Conservation (phyloP, 2,888 invertebrate genomes). For the Scaptomyza parva region DNA sequence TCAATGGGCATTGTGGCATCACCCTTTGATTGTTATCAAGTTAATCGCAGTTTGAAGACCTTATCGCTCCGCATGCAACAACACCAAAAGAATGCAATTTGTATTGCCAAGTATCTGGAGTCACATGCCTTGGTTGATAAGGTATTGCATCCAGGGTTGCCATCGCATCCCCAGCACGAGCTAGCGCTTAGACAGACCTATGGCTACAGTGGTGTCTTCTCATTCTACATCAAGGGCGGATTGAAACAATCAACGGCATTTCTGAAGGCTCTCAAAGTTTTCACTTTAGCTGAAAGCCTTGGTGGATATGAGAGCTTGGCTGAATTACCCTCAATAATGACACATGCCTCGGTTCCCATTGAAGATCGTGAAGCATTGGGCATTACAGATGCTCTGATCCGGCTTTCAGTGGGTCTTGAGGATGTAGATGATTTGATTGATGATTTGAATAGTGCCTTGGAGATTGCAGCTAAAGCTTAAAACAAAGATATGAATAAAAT, state of each 20-base stretch:
- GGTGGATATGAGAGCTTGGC: constrained; percentile 98
- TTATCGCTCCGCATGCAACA: constrained; percentile 95
- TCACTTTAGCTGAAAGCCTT: constrained; percentile 96
- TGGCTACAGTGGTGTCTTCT: constrained; percentile 96
- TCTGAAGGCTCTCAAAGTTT: constrained; percentile 90
- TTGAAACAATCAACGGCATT: constrained; percentile 90
- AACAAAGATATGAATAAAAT: no score
- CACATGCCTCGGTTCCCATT: constrained; percentile 95
- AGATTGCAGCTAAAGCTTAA: constrained; percentile 81
- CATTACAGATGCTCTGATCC: constrained; percentile 93
- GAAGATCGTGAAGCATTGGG: constrained; percentile 90
- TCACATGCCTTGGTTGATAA: constrained; percentile 91
- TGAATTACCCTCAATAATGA: constrained; percentile 97
- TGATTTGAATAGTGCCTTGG: constrained; percentile 93
- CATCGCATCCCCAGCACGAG: constrained; percentile 94
- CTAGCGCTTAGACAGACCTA: constrained; percentile 91
- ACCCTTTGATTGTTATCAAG: constrained; percentile 97
- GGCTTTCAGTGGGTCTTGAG: constrained; percentile 96
- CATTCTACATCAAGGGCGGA: constrained; percentile 93
- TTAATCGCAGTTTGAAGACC: constrained; percentile 97
- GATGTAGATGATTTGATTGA: constrained; percentile 91
- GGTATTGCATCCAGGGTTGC: constrained; percentile 94
- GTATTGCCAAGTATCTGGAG: constrained; percentile 93
- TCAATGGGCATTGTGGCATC: constrained; percentile 93
- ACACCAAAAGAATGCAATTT: constrained; percentile 91